phyloP scores from a whole-genome alignment of 2,797 vertebrate species.

The Vultur gryphus region DNA sequence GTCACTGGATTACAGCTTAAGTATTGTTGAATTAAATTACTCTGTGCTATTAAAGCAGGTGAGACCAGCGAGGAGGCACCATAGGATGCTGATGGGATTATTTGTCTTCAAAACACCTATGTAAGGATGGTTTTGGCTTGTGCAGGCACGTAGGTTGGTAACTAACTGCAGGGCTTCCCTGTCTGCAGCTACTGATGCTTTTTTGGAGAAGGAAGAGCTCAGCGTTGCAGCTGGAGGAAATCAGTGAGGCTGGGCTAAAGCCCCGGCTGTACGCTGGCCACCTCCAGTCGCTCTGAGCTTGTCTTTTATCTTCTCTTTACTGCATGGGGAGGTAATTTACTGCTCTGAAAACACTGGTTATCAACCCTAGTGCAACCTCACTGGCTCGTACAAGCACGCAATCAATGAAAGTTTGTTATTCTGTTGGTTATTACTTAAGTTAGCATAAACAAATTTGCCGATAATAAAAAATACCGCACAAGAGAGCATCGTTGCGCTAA shows the following conservation, averaged over 20 bases:
- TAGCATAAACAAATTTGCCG: not conserved
- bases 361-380: not conserved
- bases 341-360: not conserved
- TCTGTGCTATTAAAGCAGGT: not conserved
- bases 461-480: not conserved
- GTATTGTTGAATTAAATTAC: not conserved
- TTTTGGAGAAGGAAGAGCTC: not conserved
- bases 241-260: not conserved
- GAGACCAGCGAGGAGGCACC: not conserved
- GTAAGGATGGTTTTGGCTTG: not conserved
- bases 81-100: not conserved
- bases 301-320: not conserved
- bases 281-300: not conserved
- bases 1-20: too few relatives aligned
- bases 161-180: not conserved
- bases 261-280: not conserved
- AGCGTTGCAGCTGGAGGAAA: not conserved
- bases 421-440: not conserved
- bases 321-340: not conserved
- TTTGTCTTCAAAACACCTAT: not conserved
- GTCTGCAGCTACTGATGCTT: not conserved
- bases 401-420: not conserved
- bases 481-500: rapidly evolving
- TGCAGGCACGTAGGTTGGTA: not conserved
- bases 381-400: not conserved